phyloP scores from a whole-genome alignment of 2,113 vertebrate genomes.

The Mobula hypostoma region DNA sequence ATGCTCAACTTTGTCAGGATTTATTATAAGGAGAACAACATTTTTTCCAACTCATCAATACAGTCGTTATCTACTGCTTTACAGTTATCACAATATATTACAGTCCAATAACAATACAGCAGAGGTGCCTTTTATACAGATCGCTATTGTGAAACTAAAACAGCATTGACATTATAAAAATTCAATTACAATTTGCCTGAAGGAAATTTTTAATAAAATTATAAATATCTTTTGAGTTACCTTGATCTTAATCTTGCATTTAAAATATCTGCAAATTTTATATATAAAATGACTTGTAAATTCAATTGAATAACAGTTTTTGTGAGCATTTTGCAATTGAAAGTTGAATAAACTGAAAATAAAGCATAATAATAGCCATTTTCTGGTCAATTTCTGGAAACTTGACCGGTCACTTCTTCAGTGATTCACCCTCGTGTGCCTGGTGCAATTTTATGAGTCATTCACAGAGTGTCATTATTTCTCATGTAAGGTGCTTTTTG shows the following conservation, averaged over 20 bases:
- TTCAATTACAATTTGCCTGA: conserved; percentile 20
- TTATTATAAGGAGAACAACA: not conserved
- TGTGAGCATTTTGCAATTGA: too few species aligned
- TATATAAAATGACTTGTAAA: not conserved
- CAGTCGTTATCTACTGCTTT: not conserved
- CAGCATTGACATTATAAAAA: not conserved
- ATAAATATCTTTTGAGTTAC: not conserved
- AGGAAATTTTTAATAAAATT: conserved; percentile 4
- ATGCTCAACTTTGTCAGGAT: not conserved
- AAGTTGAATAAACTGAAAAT: too few species aligned
- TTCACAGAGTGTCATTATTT: too few species aligned
- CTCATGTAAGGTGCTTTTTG: too few species aligned
- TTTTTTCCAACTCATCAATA: not conserved
- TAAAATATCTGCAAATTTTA: not conserved
- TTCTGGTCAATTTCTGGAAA: too few species aligned
- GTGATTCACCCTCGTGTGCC: too few species aligned
- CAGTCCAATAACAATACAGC: not conserved
- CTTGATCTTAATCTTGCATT: not conserved
- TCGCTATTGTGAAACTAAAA: not conserved
- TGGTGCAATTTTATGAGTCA: too few species aligned
- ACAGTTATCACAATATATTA: not conserved
- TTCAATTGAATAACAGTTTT: too few species aligned
- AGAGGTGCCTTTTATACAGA: not conserved
- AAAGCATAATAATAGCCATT: too few species aligned
- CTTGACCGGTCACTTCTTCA: too few species aligned